A percentile compares a stretch with the other conserved stretches of the same genome.
Conservation (phyloP, 2,113 vertebrate species). For the Lepus americanus region DNA sequence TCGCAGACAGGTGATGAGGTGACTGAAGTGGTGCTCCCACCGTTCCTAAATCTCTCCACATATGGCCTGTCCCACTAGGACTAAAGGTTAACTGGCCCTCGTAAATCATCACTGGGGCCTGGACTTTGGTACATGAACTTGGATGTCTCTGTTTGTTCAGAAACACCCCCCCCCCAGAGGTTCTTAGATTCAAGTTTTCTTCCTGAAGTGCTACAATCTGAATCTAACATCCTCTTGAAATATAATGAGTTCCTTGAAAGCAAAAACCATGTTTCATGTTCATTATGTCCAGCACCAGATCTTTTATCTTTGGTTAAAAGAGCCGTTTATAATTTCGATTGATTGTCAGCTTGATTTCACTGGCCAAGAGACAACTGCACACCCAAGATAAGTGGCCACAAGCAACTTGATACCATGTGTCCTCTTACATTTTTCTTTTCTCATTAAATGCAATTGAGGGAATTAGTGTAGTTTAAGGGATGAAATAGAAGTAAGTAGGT, state of each 20-base stretch:
- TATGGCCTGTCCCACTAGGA: background rate
- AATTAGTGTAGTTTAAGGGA: background rate
- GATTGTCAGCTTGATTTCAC: background rate
- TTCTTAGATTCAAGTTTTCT: background rate
- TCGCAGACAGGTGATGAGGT: constrained; percentile 3
- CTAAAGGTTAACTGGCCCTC: constrained; percentile 41
- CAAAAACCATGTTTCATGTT: background rate
- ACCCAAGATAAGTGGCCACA: background rate
- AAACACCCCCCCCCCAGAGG: constrained; percentile 21
- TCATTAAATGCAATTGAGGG: background rate
- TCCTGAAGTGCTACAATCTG: constrained; percentile 12
- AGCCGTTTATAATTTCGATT: background rate
- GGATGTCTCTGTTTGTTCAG: constrained; percentile 41
- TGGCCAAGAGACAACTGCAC: background rate
- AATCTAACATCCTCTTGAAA: background rate
- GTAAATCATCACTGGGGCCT: constrained; percentile 49
- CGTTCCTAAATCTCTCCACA: background rate
- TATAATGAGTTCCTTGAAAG: background rate
- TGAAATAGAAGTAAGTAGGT: background rate
- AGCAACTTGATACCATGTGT: background rate
- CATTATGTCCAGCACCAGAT: background rate
- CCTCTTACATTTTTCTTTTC: background rate
- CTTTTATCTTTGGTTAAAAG: background rate
- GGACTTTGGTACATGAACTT: constrained; percentile 66
- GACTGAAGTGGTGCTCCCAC: background rate